phyloP scores from a whole-genome alignment of 64 coral and sea anemone genomes.

The Pachyseris speciosa region DNA sequence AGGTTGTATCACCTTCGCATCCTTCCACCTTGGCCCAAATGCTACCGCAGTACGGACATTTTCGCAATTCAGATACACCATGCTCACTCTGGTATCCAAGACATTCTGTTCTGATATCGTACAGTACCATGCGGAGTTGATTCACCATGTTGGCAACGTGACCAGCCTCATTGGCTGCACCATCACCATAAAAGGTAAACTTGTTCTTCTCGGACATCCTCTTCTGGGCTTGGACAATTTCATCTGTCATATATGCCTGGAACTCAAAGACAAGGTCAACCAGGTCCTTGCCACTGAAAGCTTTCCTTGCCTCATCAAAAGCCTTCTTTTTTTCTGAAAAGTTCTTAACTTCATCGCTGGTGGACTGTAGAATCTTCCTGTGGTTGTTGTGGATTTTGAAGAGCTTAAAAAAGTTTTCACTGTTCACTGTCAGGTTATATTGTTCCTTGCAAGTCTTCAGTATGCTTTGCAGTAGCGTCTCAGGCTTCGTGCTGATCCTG shows the following conservation, averaged over 20 bases:
- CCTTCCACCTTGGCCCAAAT: conserved; percentile 32
- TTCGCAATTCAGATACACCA: conserved; percentile 39
- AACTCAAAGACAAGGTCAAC: conserved; percentile 64
- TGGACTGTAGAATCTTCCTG: conserved; percentile 8
- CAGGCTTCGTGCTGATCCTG: not conserved
- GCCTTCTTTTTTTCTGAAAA: conserved; percentile 10
- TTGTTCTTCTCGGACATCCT: conserved; percentile 51
- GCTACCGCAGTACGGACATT: not conserved
- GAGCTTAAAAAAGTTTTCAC: conserved; percentile 9
- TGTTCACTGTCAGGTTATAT: not conserved
- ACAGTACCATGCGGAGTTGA: conserved; percentile 51
- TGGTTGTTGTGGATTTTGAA: conserved; percentile 31
- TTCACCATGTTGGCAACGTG: conserved; percentile 58
- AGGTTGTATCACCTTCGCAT: not conserved
- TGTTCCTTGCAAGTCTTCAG: not conserved
- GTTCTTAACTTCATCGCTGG: not conserved
- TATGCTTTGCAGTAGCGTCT: not conserved
- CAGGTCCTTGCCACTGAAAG: conserved; percentile 19
- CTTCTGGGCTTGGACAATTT: conserved; percentile 55
- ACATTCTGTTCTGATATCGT: conserved; percentile 55
- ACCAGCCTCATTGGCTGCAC: conserved; percentile 54
- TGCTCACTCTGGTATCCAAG: conserved; percentile 44
- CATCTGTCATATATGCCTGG: conserved; percentile 56
- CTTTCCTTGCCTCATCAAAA: not conserved
- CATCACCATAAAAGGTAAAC: conserved; percentile 42